Conservation (phyloP, 2,888 invertebrate genomes). For the Pollenia amentaria region DNA sequence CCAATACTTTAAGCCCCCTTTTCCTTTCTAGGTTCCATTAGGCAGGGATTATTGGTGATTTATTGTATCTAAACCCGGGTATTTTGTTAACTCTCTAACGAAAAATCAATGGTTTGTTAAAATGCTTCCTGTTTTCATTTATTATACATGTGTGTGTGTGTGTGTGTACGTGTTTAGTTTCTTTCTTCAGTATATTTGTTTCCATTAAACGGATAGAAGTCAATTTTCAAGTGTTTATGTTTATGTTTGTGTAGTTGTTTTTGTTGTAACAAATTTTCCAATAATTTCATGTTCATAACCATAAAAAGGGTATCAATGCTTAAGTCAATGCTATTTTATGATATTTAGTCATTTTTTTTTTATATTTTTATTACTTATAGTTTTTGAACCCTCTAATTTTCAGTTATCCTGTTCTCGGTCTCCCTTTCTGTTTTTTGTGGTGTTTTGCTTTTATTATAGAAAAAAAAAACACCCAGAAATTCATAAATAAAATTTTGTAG, state of each 20-base stretch:
- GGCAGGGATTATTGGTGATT: background rate
- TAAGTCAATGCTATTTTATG: conserved; percentile 9
- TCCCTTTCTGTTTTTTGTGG: background rate
- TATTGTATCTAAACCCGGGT: background rate
- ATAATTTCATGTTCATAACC: conserved; percentile 50
- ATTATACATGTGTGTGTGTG: too few species aligned
- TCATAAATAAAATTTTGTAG: background rate
- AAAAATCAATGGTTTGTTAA: conserved; percentile 8
- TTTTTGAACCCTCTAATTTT: background rate
- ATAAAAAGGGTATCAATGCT: conserved; percentile 37
- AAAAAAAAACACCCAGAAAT: background rate
- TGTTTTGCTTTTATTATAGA: too few species aligned
- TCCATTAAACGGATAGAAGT: background rate
- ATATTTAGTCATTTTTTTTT: conserved; percentile 28
- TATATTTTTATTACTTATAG: conserved; percentile 5
- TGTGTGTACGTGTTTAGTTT: background rate
- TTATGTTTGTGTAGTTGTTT: background rate
- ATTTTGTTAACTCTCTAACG: too few species aligned
- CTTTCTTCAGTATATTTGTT: background rate
- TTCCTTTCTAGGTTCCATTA: too few species aligned
- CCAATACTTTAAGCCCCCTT: too few species aligned
- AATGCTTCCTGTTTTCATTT: background rate
- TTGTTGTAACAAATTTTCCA: conserved; percentile 30
- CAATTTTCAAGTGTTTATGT: conserved; percentile 5
- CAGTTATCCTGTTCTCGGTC: background rate